Percentiles rank a stretch among this genome's conserved stretches.
Evolutionary conservation across 1,140 invertebrate genomes (phyloP).

Genomic region (Lysiphlebus fabarum): DNA sequence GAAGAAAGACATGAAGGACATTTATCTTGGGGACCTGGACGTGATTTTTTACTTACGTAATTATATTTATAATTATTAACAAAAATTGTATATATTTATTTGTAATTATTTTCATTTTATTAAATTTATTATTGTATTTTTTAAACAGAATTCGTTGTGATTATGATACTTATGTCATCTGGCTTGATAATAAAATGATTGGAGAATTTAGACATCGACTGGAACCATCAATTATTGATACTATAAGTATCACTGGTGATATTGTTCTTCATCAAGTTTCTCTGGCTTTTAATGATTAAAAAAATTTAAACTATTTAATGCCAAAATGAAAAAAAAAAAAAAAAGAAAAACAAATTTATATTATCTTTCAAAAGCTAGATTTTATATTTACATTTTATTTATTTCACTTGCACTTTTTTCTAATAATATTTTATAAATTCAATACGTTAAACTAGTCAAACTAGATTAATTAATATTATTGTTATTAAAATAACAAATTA

Average conservation of each 20-base stretch:
- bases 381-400: no score
- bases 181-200: constrained; percentile 48
- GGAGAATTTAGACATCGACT: constrained; percentile 47
- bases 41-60: constrained; percentile 50
- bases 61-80: neutral
- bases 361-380: no score
- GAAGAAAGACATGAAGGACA: constrained; percentile 51
- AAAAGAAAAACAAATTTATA: neutral
- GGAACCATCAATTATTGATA: constrained; percentile 38
- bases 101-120: no score
- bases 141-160: constrained; percentile 48
- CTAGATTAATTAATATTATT: no score
- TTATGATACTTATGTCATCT: constrained; percentile 42
- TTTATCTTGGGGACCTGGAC: constrained; percentile 49
- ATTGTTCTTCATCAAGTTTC: constrained; percentile 41
- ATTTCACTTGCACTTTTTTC: no score
- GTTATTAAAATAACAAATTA: no score
- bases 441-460: no score
- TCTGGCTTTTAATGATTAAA: constrained; percentile 25
- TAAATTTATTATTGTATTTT: no score
- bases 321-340: neutral
- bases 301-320: neutral
- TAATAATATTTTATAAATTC: no score
- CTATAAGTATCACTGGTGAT: constrained; percentile 48
- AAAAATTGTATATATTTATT: no score